These are phyloP conservation scores for Liodrosophila aerea DNA, from an alignment of 2,888 invertebrate genomes.

Conservation along the genomic window DNA sequence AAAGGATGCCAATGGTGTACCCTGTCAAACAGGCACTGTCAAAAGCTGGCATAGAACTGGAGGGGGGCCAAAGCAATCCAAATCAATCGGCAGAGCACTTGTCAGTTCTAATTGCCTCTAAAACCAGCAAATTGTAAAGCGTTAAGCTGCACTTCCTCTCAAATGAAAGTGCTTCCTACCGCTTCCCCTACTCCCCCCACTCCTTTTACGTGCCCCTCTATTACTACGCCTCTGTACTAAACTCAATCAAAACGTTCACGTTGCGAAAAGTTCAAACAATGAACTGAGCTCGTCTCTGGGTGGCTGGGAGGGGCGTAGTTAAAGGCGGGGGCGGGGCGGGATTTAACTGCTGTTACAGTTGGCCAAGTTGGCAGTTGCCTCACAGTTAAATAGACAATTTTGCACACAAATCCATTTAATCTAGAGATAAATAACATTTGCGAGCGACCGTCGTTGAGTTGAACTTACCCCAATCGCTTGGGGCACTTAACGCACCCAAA, in stretches of 20 bases:
- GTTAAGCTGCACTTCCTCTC: conserved; percentile 49
- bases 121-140: conserved; percentile 57
- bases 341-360: background rate
- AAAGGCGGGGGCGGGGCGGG: too few species aligned
- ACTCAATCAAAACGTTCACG: conserved; percentile 68
- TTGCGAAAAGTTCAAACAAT: conserved; percentile 68
- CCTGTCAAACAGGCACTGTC: too few species aligned
- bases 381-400: conserved; percentile 75
- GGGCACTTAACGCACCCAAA: conserved; percentile 74
- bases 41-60: too few species aligned
- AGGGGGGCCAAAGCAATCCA: conserved; percentile 32
- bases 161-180: conserved; percentile 9
- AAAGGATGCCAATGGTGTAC: background rate
- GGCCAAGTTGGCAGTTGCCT: conserved; percentile 8
- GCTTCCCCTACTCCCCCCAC: background rate
- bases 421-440: conserved; percentile 77
- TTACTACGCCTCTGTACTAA: conserved; percentile 28
- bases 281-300: conserved; percentile 40
- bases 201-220: background rate
- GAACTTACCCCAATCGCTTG: conserved; percentile 18
- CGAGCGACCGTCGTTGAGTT: conserved; percentile 32
- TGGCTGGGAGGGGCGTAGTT: too few species aligned
- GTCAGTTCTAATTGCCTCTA: conserved; percentile 72
- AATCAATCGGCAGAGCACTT: conserved; percentile 63
- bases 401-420: conserved; percentile 78